These are phyloP conservation scores for Trachelus troglodyta DNA, from an alignment of 2,888 invertebrate species.

Conservation along the genomic window DNA sequence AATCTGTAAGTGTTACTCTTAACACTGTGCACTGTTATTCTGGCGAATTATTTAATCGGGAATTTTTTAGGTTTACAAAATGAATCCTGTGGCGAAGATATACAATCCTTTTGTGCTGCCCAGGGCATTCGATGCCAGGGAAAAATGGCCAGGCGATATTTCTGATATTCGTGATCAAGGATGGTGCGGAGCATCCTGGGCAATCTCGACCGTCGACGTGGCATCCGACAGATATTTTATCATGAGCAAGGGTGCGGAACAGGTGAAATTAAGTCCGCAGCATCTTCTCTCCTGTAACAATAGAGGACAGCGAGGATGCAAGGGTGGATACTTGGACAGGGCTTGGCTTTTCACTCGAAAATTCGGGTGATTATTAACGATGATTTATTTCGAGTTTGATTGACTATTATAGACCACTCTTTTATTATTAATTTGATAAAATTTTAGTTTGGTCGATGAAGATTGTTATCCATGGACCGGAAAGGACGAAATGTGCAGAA, in stretches of 20 bases:
- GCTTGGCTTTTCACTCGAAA: conserved; percentile 91
- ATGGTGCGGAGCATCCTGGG: conserved; percentile 93
- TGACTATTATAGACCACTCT: conserved; percentile 16
- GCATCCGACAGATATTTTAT: conserved; percentile 87
- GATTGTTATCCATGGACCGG: conserved; percentile 87
- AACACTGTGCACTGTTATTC: not conserved
- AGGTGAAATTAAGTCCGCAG: conserved; percentile 82
- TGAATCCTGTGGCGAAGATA: conserved; percentile 72
- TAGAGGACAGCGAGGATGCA: conserved; percentile 82
- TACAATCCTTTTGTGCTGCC: conserved; percentile 75
- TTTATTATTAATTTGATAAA: conserved; percentile 12
- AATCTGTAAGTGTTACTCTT: conserved; percentile 61
- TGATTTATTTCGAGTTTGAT: conserved; percentile 8
- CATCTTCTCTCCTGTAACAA: conserved; percentile 88
- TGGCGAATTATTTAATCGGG: not conserved
- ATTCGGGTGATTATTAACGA: conserved; percentile 71
- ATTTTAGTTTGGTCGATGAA: conserved; percentile 82
- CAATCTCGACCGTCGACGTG: conserved; percentile 85
- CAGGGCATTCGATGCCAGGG: conserved; percentile 79
- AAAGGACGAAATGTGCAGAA: conserved; percentile 73
- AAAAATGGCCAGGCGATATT: conserved; percentile 80
- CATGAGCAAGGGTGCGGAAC: conserved; percentile 83
- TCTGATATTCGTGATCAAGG: conserved; percentile 79
- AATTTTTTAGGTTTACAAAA: conserved; percentile 54
- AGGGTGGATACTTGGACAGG: conserved; percentile 88